Conservation (phyloP, 2,113 vertebrate species). For the Amia ocellicauda region DNA sequence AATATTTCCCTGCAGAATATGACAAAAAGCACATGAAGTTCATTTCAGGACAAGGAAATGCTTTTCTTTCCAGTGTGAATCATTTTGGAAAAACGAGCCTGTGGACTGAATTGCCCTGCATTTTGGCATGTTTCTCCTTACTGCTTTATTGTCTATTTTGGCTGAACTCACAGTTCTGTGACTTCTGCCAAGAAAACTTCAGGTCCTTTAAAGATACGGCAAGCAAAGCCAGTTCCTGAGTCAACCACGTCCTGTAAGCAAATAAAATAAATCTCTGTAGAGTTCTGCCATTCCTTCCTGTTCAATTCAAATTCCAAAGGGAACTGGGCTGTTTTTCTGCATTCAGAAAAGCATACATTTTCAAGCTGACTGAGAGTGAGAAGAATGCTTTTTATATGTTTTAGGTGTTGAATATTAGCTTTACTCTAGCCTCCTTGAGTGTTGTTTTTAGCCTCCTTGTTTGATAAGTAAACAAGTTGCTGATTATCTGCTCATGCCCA, state of each 20-base stretch:
- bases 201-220: slow-evolving; percentile 77
- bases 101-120: slow-evolving; percentile 77
- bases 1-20: slow-evolving; percentile 71
- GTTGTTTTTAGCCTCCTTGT: not conserved
- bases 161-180: slow-evolving; percentile 80
- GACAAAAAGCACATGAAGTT: slow-evolving; percentile 73
- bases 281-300: slow-evolving; percentile 70
- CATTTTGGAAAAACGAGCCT: slow-evolving; percentile 79
- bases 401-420: slow-evolving; percentile 1
- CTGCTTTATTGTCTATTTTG: slow-evolving; percentile 92
- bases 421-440: not conserved
- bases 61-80: slow-evolving; percentile 80
- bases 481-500: slow-evolving; percentile 15
- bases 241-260: slow-evolving; percentile 68
- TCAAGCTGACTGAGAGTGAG: not conserved
- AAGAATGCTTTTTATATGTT: not conserved
- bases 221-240: slow-evolving; percentile 73
- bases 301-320: slow-evolving; percentile 63
- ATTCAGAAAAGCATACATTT: slow-evolving; percentile 31
- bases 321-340: slow-evolving; percentile 56
- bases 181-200: slow-evolving; percentile 74
- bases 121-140: slow-evolving; percentile 80
- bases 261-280: slow-evolving; percentile 71
- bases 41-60: slow-evolving; percentile 78
- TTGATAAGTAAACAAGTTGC: slow-evolving; percentile 13